Evolutionary conservation across 1,140 invertebrate species (phyloP), one percentile per base, ranked within the genome.

Genomic region (Danaus plexippus): DNA sequence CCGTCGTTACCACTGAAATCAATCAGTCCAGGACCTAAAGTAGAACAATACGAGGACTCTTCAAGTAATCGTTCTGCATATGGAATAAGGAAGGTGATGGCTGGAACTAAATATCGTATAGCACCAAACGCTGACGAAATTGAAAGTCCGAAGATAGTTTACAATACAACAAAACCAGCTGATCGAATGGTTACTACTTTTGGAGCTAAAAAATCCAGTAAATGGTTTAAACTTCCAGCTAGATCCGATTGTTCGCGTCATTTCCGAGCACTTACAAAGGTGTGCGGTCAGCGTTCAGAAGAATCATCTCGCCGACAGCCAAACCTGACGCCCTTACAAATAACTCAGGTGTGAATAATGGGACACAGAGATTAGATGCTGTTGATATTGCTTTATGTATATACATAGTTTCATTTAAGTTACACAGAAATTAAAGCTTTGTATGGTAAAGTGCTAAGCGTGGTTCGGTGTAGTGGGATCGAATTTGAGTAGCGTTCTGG

Each of bases 71-170:
- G 70, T 22, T 75, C 80, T 1, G 58, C 78, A 6, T 72, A 67
- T 43, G 69, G 75, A 7, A 62, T 86, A 10, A 82, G 75, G 54
- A 82, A 77, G 52, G 75, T 70, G 1, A 67, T 86, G 11, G 63
- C 77, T 0, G 75, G 75, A 8, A 76, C 80, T 8, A 85, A 80
- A 52, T 80, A 82, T 62, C 73, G 77, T 10, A 75, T 86, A 12
- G 69, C 77, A 9, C 80, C 83, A 0, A 73, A 71, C 32, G 54
- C 71, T 1, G 81, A 80, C 13, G 49, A 61, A 1, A 69, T 77
- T 1, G 83, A 80, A 9, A 86, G 83, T 59, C 83, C 83, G 6
- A 86, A 85, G 55, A 83, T 86, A 48, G 78, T 80, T 10, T 86
- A 83, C 46, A 74, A 85, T 22, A 73, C 71, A 47, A 63, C 83